Percentiles rank a stretch among this genome's conserved stretches.
These are phyloP conservation scores for Apostichopus leukothele DNA, from an alignment of 53 echinoderm and acorn worm species.

Conservation along the genomic window DNA sequence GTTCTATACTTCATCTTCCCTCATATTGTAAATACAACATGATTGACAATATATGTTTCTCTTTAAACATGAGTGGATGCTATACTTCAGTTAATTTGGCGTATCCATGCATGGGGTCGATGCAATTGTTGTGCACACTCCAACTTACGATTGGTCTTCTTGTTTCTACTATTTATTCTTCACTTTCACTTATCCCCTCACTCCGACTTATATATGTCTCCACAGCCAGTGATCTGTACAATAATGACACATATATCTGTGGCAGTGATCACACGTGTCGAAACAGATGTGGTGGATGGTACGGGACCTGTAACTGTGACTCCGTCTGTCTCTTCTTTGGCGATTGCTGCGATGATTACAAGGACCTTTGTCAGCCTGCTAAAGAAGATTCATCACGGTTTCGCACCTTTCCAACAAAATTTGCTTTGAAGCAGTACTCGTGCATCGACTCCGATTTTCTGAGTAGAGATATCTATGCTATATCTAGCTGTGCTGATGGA, in stretches of 20 bases:
- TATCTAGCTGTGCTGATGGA: neutral
- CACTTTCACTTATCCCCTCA: too few relatives aligned
- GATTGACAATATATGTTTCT: too few relatives aligned
- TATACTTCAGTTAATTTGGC: too few relatives aligned
- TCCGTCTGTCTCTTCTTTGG: constrained; percentile 10
- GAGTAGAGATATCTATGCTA: constrained; percentile 30
- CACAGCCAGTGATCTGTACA: constrained; percentile 18
- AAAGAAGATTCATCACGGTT: neutral
- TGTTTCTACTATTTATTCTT: too few relatives aligned
- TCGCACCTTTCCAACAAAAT: neutral
- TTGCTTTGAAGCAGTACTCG: neutral
- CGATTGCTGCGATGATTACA: constrained; percentile 56
- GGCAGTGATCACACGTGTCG: constrained; percentile 47
- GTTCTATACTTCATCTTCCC: neutral
- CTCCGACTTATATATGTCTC: too few relatives aligned
- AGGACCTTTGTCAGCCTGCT: neutral
- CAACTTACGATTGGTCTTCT: too few relatives aligned
- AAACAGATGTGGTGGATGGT: constrained; percentile 46
- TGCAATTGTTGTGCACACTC: too few relatives aligned
- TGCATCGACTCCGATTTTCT: neutral
- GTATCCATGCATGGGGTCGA: too few relatives aligned
- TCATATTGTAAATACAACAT: too few relatives aligned
- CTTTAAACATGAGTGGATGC: too few relatives aligned
- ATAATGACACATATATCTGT: constrained; percentile 29
- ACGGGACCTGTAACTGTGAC: constrained; percentile 51